Base-by-base conservation (phyloP, 2,113 vertebrate genomes). In the Engraulis encrasicolus region DNA sequence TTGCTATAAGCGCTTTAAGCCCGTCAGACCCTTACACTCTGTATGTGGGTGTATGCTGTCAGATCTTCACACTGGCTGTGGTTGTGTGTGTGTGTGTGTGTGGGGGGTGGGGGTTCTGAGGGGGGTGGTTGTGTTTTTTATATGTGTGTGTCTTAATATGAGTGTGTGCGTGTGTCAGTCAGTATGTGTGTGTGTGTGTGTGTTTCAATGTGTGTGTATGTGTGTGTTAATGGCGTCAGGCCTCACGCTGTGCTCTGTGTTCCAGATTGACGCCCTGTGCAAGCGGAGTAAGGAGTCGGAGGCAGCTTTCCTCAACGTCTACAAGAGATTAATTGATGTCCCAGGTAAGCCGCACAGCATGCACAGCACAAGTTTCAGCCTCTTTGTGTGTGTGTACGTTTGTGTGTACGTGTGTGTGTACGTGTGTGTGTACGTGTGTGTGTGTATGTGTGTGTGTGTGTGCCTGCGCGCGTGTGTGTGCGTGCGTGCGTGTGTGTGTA, bases 241-340 rank as follows among this genome's bases (percentile, higher is more conserved):
- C 14, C 45, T 58, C 78, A 27, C 20, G 31, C 49, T 82, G 71
- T 78, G 36, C 82, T 84, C 11, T 85, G 49, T 79, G 58, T 94
- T 89, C 85, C 89, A 98, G 97, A 97, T 98, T 80, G 97, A 97
- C 88, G 96, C 96, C 84, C 92, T 97, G 93, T 96, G 96, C 91
- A 97, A 97, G 93, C 94, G 97, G 92, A 97, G 96, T 92, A 97
- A 97, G 94, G 97, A 98, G 93, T 96, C 96, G 34, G 97, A 98
- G 93, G 96, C 97, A 84, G 97, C 97, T 90, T 97, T 98, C 94
- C 93, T 97, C 93, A 97, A 96, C 87, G 97, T 98, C 90, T 97
- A 98, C 92, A 98, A 98, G 91, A 96, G 96, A 95, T 93, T 98
- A 94, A 97, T 98, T 89, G 97, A 97, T 89, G 96, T 96, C 90